Base-by-base conservation (phyloP, 1,140 invertebrate species). In the Drosophila parabipectinata region DNA sequence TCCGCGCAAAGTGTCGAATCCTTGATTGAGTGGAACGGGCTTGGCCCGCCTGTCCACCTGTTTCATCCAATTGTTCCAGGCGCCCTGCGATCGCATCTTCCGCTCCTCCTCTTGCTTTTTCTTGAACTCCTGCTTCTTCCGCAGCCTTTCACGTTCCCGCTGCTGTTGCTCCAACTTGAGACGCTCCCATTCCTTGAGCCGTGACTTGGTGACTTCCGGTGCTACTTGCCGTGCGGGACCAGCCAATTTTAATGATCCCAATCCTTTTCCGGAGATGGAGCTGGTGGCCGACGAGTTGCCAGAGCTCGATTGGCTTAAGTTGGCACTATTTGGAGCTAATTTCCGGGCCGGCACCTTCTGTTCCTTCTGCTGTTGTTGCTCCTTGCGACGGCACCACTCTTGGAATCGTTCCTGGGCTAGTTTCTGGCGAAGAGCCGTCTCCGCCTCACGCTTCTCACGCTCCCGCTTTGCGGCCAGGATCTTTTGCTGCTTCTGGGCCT, bases 21-120 rank as follows among this genome's bases (percentile, higher is more conserved):
- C 88, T 37, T 82, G 75, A n/a, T 90, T 90, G 1, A 90, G 68
- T 0, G 88, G 88, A 21, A 90, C 88, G 6, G 88, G 88, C 37
- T 89, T 90, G 15, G 74, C 66, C 9, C 80, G 79, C 24, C 72
- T 72, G 3, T 48, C 51, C 24, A 77, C 77, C 10, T 74, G 41
- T 41, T 87, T 79, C 75, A 87, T 88, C 83, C 83, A 87, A 8
- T 79, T 88, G 6, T 72, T 54, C 75, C 79, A 87, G 48, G 83
- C 83, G 0, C 71, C 76, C 30, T 83, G 30, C 0, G 71, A 67
- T 12, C 32, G 48, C 32, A 69, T 44, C 12, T 63, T 67, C 1
- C 79, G 83, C 14, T 79, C 56, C 8, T 60, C 34, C 58, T 87
- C 84, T 9, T 58, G 2, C 14, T 76, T 44, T 10, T 14, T 26